These are phyloP conservation scores for Lateolabrax maculatus DNA, from an alignment of 2,797 vertebrate species.

Conservation along the genomic window DNA sequence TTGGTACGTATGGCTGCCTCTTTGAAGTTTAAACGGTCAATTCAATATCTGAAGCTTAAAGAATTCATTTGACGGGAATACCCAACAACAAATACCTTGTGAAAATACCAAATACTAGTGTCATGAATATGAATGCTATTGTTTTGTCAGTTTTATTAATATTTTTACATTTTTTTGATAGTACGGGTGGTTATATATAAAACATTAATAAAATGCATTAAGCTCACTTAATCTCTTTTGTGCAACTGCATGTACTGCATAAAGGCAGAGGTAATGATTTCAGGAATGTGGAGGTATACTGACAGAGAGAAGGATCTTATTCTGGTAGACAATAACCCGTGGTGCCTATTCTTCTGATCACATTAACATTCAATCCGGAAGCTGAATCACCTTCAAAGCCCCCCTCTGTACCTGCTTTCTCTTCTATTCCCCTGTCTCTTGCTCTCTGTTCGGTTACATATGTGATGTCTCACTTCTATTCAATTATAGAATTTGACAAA, in stretches of 20 bases:
- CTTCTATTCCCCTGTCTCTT: slow-evolving; percentile 64
- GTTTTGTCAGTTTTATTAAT: too few relatives aligned
- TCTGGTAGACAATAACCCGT: slow-evolving; percentile 55
- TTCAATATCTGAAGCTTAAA: not conserved
- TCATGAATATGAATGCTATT: not conserved
- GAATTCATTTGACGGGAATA: not conserved
- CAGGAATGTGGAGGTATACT: slow-evolving; percentile 16
- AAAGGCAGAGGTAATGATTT: slow-evolving; percentile 29
- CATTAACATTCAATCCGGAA: slow-evolving; percentile 54
- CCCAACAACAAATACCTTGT: not conserved
- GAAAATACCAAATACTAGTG: not conserved
- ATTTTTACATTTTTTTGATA: not conserved
- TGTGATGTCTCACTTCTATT: slow-evolving; percentile 58
- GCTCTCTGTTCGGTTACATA: slow-evolving; percentile 62
- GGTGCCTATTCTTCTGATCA: slow-evolving; percentile 61
- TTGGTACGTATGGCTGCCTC: not conserved
- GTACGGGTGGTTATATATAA: not conserved
- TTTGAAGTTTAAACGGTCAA: not conserved
- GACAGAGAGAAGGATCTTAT: slow-evolving; percentile 48
- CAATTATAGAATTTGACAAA: slow-evolving; percentile 61
- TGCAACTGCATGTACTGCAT: not conserved
- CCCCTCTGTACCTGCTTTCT: slow-evolving; percentile 48
- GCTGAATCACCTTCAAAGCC: slow-evolving; percentile 56
- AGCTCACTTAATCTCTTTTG: not conserved
- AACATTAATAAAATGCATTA: slow-evolving; percentile 6